Evolutionary conservation across 1,140 invertebrate genomes (phyloP), one percentile per base, ranked within the genome.

Genomic region (Achatina immaculata): DNA sequence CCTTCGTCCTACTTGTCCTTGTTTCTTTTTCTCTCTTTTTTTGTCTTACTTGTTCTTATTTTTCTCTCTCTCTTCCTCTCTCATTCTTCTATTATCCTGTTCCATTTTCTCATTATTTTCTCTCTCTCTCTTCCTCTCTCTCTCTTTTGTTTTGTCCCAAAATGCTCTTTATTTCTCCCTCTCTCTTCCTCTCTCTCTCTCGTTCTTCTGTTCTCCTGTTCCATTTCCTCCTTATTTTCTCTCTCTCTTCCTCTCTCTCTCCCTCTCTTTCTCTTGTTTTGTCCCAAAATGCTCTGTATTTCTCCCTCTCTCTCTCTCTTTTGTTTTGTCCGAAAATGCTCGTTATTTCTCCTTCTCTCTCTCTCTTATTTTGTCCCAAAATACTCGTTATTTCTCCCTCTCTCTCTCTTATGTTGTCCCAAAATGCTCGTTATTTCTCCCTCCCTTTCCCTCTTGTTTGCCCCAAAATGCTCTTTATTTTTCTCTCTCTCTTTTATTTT

Each of bases 301-400:
- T 9, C 42, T 45, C 9, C 71, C 38, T 4, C 71, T 3, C 38
- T 28, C 1, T 19, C 71, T 45, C 38, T 28, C 42, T 38, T 42
- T 36, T 28, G 11, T 28, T 38, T 42, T 0, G 1, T 1, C 38
- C 19, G 9, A 9, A 11, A 38, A 6, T 38, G 11, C n/a, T 48
- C 16, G 42, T 38, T 38, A 9, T 72, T 34, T 72, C 73, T 48
- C 43, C 43, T 11, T 75, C 73, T 75, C 43, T 75, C 36, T 48
- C n/a, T 28, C 43, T 75, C 24, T 48, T n/a, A 31, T 38, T 36
- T 71, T 38, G 28, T 36, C 68, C 19, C 19, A 7, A 11, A 11
- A 7, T 48, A 11, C 31, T 31, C 11, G 19, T 31, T 31, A 3
- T 31, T 7, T 4, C 19, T 48, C 45, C 19, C 19, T 19, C 19